These are phyloP conservation scores for Malurus elegans DNA, from an alignment of 2,113 vertebrate genomes.

Conservation along the genomic window DNA sequence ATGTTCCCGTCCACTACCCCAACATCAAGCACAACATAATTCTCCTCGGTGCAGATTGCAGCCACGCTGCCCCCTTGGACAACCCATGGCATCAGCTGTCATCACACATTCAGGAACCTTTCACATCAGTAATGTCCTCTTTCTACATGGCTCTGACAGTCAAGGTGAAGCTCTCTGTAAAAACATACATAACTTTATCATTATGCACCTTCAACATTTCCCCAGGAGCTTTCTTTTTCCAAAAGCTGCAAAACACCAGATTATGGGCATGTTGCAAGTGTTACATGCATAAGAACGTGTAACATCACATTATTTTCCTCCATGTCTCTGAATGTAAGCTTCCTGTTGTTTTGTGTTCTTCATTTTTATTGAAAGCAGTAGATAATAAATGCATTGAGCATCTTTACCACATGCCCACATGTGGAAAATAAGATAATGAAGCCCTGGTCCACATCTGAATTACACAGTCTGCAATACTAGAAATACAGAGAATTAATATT, in stretches of 20 bases:
- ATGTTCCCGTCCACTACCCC: not conserved
- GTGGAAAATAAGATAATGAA: not conserved
- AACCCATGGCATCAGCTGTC: not conserved
- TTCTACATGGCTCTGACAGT: not conserved
- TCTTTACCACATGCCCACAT: not conserved
- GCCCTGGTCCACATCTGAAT: not conserved
- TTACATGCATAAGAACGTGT: not conserved
- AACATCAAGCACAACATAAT: not conserved
- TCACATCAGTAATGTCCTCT: not conserved
- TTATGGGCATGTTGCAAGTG: not conserved
- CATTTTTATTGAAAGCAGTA: not conserved
- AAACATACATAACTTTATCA: not conserved
- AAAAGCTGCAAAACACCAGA: not conserved
- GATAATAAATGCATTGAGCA: not conserved
- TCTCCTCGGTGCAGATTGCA: rapidly evolving
- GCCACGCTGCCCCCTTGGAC: not conserved
- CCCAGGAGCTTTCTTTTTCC: not conserved
- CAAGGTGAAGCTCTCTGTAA: not conserved
- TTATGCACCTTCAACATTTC: not conserved
- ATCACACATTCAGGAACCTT: not conserved
- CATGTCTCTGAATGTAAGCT: not conserved
- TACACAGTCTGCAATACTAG: not conserved
- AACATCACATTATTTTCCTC: not conserved
- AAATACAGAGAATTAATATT: not conserved
- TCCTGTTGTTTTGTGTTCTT: not conserved